Conservation (phyloP, 2,113 vertebrate genomes). For the Asarcornis scutulata region DNA sequence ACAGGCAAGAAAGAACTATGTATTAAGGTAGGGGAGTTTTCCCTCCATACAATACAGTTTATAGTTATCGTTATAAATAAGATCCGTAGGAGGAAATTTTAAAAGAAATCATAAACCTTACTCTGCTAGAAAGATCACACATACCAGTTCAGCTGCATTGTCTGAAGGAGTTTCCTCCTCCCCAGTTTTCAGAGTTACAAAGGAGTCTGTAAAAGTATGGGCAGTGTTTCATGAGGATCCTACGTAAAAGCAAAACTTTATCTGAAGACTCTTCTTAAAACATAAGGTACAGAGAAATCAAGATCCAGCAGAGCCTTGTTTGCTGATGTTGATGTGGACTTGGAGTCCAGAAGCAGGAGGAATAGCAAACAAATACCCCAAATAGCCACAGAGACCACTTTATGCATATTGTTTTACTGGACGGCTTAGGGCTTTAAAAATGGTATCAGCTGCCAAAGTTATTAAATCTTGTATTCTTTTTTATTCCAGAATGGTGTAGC, state of each 20-base stretch:
- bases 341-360: not conserved
- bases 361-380: not conserved
- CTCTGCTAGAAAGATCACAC: not conserved
- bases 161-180: not conserved
- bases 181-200: not conserved
- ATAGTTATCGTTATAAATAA: not conserved
- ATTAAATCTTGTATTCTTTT: not conserved
- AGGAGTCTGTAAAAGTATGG: not conserved
- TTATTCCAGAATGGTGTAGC: not conserved
- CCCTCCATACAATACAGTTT: not conserved
- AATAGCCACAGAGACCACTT: not conserved
- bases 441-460: not conserved
- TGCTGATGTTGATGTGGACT: not conserved
- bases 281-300: not conserved
- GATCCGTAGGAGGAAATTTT: not conserved
- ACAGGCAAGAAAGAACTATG: not conserved
- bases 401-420: fast-evolving
- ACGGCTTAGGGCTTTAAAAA: fast-evolving
- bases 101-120: not conserved
- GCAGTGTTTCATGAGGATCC: not conserved
- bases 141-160: not conserved
- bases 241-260: not conserved
- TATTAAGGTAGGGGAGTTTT: not conserved
- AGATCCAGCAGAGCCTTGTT: not conserved
- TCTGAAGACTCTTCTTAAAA: not conserved